These are phyloP conservation scores for Plebejus anna DNA, from an alignment of 2,888 invertebrate species.

Conservation along the genomic window DNA sequence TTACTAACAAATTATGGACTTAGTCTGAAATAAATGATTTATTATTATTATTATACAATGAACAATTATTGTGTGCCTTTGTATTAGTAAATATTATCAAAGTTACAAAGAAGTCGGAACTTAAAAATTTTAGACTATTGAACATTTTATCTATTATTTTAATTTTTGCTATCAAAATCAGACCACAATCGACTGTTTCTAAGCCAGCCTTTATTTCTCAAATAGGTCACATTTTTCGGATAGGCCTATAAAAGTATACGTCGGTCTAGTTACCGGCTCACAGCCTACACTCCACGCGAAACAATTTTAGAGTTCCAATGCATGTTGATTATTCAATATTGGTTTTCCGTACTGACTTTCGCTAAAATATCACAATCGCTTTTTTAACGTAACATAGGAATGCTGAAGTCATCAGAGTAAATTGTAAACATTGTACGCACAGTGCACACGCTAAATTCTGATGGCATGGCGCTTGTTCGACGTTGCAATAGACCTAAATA, in stretches of 20 bases:
- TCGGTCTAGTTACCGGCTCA: neutral
- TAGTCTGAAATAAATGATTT: no score
- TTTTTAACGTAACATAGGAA: constrained; percentile 14
- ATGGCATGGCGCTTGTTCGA: neutral
- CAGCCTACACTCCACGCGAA: neutral
- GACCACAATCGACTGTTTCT: neutral
- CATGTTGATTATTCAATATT: constrained; percentile 24
- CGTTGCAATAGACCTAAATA: neutral
- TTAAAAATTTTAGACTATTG: no score
- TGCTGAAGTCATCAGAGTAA: constrained; percentile 11
- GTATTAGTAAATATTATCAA: neutral
- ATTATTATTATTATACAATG: no score
- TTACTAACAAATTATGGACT: no score
- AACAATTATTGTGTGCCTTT: neutral
- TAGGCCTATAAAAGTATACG: neutral
- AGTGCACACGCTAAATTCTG: neutral
- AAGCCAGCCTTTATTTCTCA: neutral
- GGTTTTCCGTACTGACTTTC: constrained; percentile 5
- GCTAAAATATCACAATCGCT: constrained; percentile 21
- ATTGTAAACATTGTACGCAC: neutral
- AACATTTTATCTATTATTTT: neutral
- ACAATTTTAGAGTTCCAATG: constrained; percentile 10
- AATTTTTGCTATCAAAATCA: neutral
- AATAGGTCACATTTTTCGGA: neutral
- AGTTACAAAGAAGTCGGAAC: neutral